phyloP scores from a whole-genome alignment of 2,888 invertebrate species.

The Rhopalosiphum nymphaeae region DNA sequence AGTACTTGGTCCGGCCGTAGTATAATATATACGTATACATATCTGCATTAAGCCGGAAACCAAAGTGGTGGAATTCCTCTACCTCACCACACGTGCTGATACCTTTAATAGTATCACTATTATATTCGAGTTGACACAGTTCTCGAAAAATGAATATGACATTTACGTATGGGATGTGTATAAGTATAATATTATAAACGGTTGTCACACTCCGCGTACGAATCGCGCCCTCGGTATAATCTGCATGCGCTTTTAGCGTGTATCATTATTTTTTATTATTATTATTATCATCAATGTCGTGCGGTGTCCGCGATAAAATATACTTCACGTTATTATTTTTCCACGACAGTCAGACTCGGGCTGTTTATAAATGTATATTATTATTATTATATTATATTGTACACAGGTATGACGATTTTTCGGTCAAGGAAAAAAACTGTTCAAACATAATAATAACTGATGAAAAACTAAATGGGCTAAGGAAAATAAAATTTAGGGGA shows the following conservation, averaged over 20 bases:
- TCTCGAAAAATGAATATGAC: neutral
- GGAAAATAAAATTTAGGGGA: neutral
- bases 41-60: neutral
- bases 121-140: conserved; percentile 30
- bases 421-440: neutral
- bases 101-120: neutral
- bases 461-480: neutral
- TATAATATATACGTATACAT: too few species aligned
- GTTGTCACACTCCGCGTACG: neutral
- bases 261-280: neutral
- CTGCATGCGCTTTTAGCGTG: neutral
- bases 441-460: neutral
- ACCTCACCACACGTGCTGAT: neutral
- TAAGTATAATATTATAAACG: conserved; percentile 9
- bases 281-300: neutral
- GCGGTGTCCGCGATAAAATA: neutral
- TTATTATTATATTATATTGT: neutral
- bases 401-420: neutral
- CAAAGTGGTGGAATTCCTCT: conserved; percentile 12
- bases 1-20: neutral
- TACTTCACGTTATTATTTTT: neutral
- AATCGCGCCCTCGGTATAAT: conserved; percentile 12
- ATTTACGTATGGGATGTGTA: neutral
- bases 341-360: neutral
- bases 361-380: neutral